Conservation (phyloP, 2,888 invertebrate species). For the Limnephilus auricula region DNA sequence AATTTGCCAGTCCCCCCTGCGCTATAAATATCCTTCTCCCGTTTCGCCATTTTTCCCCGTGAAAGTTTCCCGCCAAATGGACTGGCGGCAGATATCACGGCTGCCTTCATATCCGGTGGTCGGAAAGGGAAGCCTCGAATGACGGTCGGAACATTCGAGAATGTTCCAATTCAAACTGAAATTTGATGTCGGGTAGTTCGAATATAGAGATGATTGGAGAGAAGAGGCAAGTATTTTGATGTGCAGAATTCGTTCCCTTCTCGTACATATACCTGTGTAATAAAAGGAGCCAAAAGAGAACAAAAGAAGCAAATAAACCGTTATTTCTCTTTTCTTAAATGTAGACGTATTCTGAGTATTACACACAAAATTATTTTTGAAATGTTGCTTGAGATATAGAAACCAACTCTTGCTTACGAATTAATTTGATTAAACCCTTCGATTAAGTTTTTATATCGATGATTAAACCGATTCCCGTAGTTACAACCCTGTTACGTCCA, state of each 20-base stretch:
- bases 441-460: too few species aligned
- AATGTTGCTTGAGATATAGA: not conserved
- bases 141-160: conserved; percentile 46
- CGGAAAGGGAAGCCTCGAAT: conserved; percentile 50
- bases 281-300: not conserved
- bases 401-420: not conserved
- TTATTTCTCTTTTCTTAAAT: not conserved
- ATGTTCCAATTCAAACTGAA: conserved; percentile 27
- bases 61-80: conserved; percentile 45
- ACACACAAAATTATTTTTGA: too few species aligned
- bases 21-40: not conserved
- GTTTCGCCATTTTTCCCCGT: conserved; percentile 37
- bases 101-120: conserved; percentile 60
- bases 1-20: conserved; percentile 36
- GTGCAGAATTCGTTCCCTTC: not conserved
- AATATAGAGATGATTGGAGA: conserved; percentile 37
- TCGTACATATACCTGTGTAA: not conserved
- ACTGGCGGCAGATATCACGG: conserved; percentile 56
- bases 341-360: not conserved
- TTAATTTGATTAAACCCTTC: too few species aligned
- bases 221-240: not conserved
- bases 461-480: too few species aligned
- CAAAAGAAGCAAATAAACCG: not conserved
- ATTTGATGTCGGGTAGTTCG: conserved; percentile 18
- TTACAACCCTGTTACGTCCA: too few species aligned